These are phyloP conservation scores for Caenorhabditis sp. DNA, from an alignment of 2,888 invertebrate species.

Conservation along the genomic window DNA sequence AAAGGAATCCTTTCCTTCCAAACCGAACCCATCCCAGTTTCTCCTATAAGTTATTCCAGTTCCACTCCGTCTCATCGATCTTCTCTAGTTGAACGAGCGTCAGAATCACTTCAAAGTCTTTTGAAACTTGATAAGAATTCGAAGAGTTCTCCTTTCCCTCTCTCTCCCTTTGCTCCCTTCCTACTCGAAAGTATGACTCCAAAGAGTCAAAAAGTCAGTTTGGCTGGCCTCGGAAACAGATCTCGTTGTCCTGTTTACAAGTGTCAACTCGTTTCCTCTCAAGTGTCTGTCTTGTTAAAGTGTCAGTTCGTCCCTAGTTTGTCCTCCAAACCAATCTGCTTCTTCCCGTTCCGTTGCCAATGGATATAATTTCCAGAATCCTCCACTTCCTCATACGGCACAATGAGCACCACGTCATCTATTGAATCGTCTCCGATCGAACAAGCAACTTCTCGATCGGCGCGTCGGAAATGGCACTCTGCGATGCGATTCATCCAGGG, in stretches of 20 bases:
- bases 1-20: not conserved
- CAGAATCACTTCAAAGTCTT: not conserved
- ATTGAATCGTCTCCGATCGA: conserved; percentile 69
- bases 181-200: no score
- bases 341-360: conserved; percentile 2
- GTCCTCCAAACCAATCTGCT: not conserved
- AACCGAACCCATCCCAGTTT: not conserved
- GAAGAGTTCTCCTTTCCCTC: not conserved
- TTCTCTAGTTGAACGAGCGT: conserved; percentile 4
- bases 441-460: conserved; percentile 65
- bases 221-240: conserved; percentile 29
- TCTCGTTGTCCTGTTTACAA: conserved; percentile 38
- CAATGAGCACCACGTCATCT: conserved; percentile 65
- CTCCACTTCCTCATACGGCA: conserved; percentile 53
- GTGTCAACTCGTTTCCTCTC: conserved; percentile 49
- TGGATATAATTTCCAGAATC: conserved; percentile 42
- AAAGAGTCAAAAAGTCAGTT: not conserved
- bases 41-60: conserved; percentile 18
- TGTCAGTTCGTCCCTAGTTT: conserved; percentile 12
- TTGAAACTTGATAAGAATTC: conserved; percentile 5
- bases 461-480: conserved; percentile 79
- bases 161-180: no score
- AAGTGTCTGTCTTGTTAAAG: conserved; percentile 46
- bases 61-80: not conserved
- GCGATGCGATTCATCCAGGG: conserved; percentile 80